Base-by-base conservation (phyloP, 1,140 invertebrate genomes). In the Temnothorax longispinosus region DNA sequence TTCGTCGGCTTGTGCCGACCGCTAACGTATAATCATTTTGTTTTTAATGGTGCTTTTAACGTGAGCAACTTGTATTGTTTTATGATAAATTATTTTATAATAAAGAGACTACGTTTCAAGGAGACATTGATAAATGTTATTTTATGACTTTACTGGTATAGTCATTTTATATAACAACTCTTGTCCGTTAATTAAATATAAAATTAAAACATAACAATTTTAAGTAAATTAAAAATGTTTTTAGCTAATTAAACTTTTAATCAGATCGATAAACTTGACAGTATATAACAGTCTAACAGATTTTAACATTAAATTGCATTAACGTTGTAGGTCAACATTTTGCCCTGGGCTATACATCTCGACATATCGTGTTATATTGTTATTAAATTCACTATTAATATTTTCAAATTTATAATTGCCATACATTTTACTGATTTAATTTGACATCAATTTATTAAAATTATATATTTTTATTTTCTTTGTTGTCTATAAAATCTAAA, bases 61-160 rank as follows among this genome's bases (percentile, higher is more conserved):
- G n/a, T 7, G 5, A 4, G 10, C 7, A 35, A 35, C 38, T 58
- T n/a, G 21, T 71, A 72, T 72, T 58, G 52, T 82, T 44, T 60
- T 35, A 35, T 82, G 18, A 82, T 74, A 60, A 74, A 82, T 82
- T 60, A 27, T 58, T 41, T 32, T 52, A 44, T 74, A 4, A 72
- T 74, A 5, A 72, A 71, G 27, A 58, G 27, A 47, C 18, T 47
- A 27, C 32, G 5, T 58, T 47, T 18, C 13, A 13, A 41, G 41
- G 6, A 7, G 21, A 27, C 38, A 69, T 21, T 67, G 60, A 67
- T 69, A 27, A 69, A 80, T 58, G 10, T 60, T 80, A 18, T 27
- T 74, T 81, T 41, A 41, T 35, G 18, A 44, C 32, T 69, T 41
- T 44, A n/a, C 27, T 11, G 6, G 1, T 52, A 18, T 15, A 21